Percentiles rank a stretch among this genome's conserved stretches.
phyloP scores from a whole-genome alignment of 1,140 invertebrate species.

The Gryon sp. region DNA sequence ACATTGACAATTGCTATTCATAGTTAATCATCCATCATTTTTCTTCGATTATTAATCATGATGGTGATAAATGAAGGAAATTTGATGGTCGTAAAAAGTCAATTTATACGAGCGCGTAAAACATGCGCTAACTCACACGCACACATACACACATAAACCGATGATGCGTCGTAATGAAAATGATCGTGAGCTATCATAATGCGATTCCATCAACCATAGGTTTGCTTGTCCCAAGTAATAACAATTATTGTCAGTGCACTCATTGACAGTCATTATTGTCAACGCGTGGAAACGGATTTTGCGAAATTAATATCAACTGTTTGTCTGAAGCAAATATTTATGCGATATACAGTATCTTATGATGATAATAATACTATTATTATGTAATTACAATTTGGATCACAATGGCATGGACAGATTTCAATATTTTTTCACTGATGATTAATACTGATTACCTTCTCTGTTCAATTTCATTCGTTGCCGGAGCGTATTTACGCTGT shows the following conservation, averaged over 20 bases:
- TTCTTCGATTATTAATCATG: no score
- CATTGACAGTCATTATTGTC: conserved; percentile 49
- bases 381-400: conserved; percentile 37
- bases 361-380: conserved; percentile 46
- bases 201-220: conserved; percentile 65
- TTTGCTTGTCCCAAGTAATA: conserved; percentile 67
- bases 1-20: no score
- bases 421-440: conserved; percentile 21
- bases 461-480: no score
- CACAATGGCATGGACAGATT: conserved; percentile 26
- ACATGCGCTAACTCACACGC: neutral
- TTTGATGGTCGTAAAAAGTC: neutral
- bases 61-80: no score
- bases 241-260: conserved; percentile 64
- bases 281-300: conserved; percentile 31
- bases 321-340: conserved; percentile 26
- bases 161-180: conserved; percentile 24
- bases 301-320: conserved; percentile 42
- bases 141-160: no score
- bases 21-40: no score
- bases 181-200: conserved; percentile 55
- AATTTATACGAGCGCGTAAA: neutral
- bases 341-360: conserved; percentile 12
- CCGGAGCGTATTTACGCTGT: no score
- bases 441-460: no score